phyloP scores from a whole-genome alignment of 1,140 invertebrate species.

The Drosophila ohnishii region DNA sequence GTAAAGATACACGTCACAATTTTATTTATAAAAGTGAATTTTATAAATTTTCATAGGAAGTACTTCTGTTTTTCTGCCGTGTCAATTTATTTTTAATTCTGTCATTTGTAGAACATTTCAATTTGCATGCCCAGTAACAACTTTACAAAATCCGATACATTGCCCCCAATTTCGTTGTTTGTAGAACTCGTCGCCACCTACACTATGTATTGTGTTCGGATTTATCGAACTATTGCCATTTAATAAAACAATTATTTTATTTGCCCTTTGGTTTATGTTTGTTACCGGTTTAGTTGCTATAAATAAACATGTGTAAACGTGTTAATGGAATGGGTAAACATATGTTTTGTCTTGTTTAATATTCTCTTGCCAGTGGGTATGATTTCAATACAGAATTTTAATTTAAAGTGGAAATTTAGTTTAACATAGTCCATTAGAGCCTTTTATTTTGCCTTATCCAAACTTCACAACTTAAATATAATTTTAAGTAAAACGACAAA shows the following conservation, averaged over 20 bases:
- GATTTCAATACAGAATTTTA: background rate
- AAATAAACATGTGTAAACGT: conserved; percentile 42
- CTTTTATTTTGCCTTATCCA: conserved; percentile 13
- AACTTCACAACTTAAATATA: conserved; percentile 52
- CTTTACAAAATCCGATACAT: conserved; percentile 19
- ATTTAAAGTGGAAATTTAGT: background rate
- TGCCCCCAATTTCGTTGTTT: conserved; percentile 22
- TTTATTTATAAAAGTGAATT: background rate
- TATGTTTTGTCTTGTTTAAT: conserved; percentile 47
- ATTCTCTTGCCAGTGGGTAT: background rate
- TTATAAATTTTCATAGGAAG: background rate
- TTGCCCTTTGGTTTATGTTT: conserved; percentile 20
- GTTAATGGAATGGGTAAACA: conserved; percentile 51
- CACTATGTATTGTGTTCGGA: conserved; percentile 52
- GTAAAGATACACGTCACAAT: background rate
- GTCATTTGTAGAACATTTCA: conserved; percentile 2
- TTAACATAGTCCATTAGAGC: background rate
- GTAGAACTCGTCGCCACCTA: conserved; percentile 31
- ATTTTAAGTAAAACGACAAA: conserved; percentile 57
- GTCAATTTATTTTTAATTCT: background rate
- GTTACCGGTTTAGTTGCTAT: conserved; percentile 12
- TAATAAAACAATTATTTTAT: conserved; percentile 40
- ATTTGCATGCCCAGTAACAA: conserved; percentile 35
- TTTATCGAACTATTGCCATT: conserved; percentile 42
- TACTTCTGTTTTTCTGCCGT: conserved; percentile 3